These are phyloP conservation scores for Agrilus cyanescens DNA, from an alignment of 2,888 invertebrate species.

Conservation along the genomic window DNA sequence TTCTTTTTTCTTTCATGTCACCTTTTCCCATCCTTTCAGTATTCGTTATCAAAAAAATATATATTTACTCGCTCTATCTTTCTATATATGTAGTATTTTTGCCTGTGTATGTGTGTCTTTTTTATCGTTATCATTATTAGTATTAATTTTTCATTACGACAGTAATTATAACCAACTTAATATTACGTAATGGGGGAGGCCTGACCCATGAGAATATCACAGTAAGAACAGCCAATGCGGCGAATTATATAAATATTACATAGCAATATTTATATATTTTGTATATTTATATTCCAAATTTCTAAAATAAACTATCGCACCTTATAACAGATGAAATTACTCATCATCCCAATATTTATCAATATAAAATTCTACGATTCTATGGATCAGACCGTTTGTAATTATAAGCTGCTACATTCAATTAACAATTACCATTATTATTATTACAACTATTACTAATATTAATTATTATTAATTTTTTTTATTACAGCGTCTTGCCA, in stretches of 20 bases:
- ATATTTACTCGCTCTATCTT: background rate
- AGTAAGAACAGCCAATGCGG: constrained; percentile 29
- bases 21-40: no score
- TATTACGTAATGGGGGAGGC: constrained; percentile 21
- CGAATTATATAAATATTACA: constrained; percentile 27
- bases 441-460: no score
- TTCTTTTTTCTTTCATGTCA: no score
- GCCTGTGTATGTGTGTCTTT: constrained; percentile 7
- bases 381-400: constrained; percentile 34
- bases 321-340: constrained; percentile 16
- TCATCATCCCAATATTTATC: constrained; percentile 20
- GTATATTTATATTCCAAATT: constrained; percentile 11
- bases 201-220: constrained; percentile 40
- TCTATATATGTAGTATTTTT: constrained; percentile 8
- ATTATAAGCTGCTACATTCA: background rate
- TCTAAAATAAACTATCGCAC: constrained; percentile 18
- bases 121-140: no score
- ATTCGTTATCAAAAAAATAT: no score
- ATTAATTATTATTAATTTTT: no score
- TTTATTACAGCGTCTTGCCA: no score
- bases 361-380: constrained; percentile 31
- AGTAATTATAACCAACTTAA: constrained; percentile 13
- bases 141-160: constrained; percentile 11
- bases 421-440: no score
- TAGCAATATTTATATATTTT: constrained; percentile 18